Conservation (phyloP, 2,113 vertebrate species). For the Columbina picui region DNA sequence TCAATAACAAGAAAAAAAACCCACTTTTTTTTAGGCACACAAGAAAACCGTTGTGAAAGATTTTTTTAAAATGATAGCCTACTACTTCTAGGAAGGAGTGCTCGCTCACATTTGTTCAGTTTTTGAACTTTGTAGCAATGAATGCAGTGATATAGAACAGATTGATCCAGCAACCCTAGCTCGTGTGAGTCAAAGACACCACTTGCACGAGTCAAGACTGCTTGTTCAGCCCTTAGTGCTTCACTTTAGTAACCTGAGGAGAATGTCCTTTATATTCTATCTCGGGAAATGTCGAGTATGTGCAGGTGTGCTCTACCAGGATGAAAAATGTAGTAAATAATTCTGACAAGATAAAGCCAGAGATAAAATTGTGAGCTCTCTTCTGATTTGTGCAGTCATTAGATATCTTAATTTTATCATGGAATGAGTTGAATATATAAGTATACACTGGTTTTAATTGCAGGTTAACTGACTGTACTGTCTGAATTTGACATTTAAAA, state of each 20-base stretch:
- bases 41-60: neutral
- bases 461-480: neutral
- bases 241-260: neutral
- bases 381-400: conserved; percentile 32
- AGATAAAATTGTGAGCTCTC: conserved; percentile 35
- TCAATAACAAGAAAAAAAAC: neutral
- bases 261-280: neutral
- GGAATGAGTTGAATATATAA: neutral
- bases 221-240: neutral
- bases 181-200: neutral
- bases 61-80: neutral
- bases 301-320: conserved; percentile 26
- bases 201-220: neutral
- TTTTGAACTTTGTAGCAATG: neutral
- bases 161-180: neutral
- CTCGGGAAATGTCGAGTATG: neutral
- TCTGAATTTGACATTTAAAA: neutral
- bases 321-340: conserved; percentile 23
- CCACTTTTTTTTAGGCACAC: neutral
- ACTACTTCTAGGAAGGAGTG: neutral
- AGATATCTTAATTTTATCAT: conserved; percentile 58
- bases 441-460: neutral
- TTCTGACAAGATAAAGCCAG: conserved; percentile 30
- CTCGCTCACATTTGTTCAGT: neutral
- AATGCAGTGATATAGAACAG: neutral